Percentiles rank a stretch among this genome's conserved stretches.
phyloP scores from a whole-genome alignment of 2,113 vertebrate genomes.

The Hemiprocne comata region DNA sequence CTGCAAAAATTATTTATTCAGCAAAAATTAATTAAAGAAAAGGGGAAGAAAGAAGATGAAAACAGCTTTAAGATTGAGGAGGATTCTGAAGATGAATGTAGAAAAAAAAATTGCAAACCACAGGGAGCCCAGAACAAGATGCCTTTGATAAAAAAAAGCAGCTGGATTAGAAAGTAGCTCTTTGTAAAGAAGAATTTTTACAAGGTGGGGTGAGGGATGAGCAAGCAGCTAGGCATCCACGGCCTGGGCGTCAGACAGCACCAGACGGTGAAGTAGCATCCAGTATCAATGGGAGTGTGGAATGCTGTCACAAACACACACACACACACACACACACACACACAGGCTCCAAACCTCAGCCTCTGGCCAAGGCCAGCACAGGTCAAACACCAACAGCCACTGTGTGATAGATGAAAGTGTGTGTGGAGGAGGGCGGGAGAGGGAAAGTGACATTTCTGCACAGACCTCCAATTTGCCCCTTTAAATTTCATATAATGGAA shows the following conservation, averaged over 20 bases:
- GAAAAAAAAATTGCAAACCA: neutral
- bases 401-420: neutral
- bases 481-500: neutral
- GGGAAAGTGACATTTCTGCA: neutral
- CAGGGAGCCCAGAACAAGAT: neutral
- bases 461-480: neutral
- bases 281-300: fast-evolving
- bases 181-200: slow-evolving; percentile 31
- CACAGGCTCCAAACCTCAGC: neutral
- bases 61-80: neutral
- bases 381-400: neutral
- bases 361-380: neutral
- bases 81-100: neutral
- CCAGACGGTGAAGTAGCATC: neutral
- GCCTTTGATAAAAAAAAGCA: neutral
- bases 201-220: neutral
- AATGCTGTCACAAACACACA: neutral
- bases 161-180: slow-evolving; percentile 3
- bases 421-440: neutral
- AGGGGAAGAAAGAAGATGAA: neutral
- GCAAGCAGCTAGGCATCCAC: slow-evolving; percentile 1
- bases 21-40: neutral
- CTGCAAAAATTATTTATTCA: neutral
- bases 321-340: too few relatives aligned
- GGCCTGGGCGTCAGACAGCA: neutral